Conservation (phyloP, 2,888 invertebrate species). For the Phaedon cochleariae region DNA sequence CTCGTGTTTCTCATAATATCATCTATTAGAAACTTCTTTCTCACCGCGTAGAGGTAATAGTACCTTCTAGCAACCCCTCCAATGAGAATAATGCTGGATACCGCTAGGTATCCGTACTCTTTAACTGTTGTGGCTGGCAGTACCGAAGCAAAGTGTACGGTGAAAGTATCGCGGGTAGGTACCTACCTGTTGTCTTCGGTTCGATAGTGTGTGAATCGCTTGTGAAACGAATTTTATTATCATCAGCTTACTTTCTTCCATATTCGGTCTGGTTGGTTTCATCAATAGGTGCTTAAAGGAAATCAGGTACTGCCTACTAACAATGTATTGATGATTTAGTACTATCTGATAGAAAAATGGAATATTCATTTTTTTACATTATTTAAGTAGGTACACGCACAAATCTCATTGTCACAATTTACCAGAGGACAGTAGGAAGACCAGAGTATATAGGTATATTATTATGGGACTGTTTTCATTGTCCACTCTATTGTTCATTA, state of each 20-base stretch:
- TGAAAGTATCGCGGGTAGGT: slow-evolving; percentile 47
- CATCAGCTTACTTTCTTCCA: slow-evolving; percentile 14
- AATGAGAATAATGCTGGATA: slow-evolving; percentile 40
- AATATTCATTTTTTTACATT: not conserved
- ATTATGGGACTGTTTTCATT: too few species aligned
- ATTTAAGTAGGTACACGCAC: too few species aligned
- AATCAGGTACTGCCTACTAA: slow-evolving; percentile 10
- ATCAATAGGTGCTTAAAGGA: slow-evolving; percentile 18
- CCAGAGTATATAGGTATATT: too few species aligned
- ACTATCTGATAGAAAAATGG: not conserved
- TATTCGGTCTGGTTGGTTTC: slow-evolving; percentile 17
- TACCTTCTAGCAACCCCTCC: slow-evolving; percentile 33
- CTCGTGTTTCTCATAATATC: not conserved
- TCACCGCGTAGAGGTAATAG: slow-evolving; percentile 4
- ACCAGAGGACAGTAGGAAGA: too few species aligned
- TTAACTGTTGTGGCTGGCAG: slow-evolving; percentile 53
- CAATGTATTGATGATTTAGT: not conserved
- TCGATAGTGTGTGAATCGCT: slow-evolving; percentile 18
- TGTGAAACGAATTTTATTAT: not conserved
- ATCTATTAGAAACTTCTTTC: not conserved
- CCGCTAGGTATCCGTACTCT: slow-evolving; percentile 54
- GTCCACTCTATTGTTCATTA: too few species aligned
- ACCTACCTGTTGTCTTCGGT: slow-evolving; percentile 20
- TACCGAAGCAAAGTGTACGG: slow-evolving; percentile 48
- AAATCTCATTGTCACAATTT: too few species aligned